Base-by-base conservation (phyloP, 1,140 invertebrate species). In the Camponotus floridanus region DNA sequence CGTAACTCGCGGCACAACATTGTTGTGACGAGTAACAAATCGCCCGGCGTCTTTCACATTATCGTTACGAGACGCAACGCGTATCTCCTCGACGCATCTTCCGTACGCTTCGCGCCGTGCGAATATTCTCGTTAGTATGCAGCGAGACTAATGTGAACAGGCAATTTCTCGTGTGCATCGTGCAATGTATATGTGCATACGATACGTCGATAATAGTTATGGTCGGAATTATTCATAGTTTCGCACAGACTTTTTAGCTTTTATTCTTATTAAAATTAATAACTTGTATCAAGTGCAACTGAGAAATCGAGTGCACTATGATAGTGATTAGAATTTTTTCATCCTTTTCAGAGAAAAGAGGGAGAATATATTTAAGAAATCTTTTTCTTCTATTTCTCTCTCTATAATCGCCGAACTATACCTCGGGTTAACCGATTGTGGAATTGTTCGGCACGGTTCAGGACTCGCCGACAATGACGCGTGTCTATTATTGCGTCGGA, bases 381-480 rank as follows among this genome's bases (percentile, higher is more conserved):
- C 5, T 15, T 7, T 64, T 7, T 18, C n/a, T 48, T 4, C 39
- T 13, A 64, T 64, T 26, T 31, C 26, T 55, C 15, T 33, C 26
- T 71, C 45, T 59, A 31, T 59, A 31, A 11, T 4, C 13, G 9
- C 2, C 64, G 18, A 65, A 45, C n/a, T 45, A 26, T 42, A 9
- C 42, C n/a, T 71, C 21, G 31, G 59, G 61, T 51, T 57, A 45
- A 48, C 33, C 87, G 87, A 86, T 89, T 78, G 79, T 48, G 21
- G 70, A 26, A 76, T 42, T 78, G 36, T 57, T 57, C 68, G 67
- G 51, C 61, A 31, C 76, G 71, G 85, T 84, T 74, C 55, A 85
- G 89, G 88, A 79, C 65, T 57, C 78, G 15, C 65, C 31, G 85
- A 89, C 88, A 89, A 88, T 89, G 74, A 89, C 74, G 78, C 74